Conservation (phyloP, 2,113 vertebrate species). For the Petromus typicus region DNA sequence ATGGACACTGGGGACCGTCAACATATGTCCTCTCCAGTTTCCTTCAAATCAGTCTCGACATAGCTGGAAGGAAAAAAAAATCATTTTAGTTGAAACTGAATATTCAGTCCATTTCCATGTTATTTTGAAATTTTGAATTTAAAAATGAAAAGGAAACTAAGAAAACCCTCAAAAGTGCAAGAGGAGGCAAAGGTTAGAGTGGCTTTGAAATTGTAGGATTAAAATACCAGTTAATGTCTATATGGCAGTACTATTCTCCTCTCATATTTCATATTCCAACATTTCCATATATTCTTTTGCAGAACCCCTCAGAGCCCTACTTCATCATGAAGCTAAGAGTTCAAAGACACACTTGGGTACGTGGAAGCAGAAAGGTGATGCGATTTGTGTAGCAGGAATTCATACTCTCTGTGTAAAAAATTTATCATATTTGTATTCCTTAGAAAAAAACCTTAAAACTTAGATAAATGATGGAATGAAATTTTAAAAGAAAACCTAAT, state of each 20-base stretch:
- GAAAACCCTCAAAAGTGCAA: neutral
- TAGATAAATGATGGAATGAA: neutral
- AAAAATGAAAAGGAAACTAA: neutral
- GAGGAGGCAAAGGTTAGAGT: neutral
- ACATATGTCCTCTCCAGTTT: no score
- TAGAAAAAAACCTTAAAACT: slow-evolving; percentile 24
- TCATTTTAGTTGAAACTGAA: neutral
- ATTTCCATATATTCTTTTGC: neutral
- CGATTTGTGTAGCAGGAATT: neutral
- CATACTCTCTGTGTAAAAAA: neutral
- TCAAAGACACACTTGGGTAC: neutral
- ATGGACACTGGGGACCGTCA: neutral
- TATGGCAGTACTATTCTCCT: neutral
- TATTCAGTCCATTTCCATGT: neutral
- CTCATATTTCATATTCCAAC: neutral
- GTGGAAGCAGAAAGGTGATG: neutral
- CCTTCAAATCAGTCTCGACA: neutral
- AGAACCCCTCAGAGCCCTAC: neutral
- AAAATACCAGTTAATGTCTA: neutral
- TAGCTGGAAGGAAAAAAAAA: neutral
- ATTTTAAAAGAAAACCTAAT: neutral
- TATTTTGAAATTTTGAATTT: neutral
- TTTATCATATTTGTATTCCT: neutral
- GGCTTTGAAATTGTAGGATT: neutral
- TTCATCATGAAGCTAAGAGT: neutral